Conservation (phyloP, 2,113 vertebrate genomes). For the Pungitius pungitius region DNA sequence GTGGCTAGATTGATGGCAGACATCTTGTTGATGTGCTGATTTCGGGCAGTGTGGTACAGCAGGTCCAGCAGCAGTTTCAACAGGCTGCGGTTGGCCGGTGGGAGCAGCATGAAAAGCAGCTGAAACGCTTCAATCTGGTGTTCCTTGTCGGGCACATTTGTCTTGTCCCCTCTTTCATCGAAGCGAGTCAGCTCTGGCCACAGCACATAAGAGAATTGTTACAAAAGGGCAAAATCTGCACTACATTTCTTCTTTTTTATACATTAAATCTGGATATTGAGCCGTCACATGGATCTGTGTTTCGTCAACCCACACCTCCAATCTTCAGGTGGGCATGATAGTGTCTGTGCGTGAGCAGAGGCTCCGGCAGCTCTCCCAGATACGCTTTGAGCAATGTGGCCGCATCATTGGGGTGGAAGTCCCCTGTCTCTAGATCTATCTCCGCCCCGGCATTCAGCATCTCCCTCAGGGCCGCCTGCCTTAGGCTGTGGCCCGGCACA, state of each 20-base stretch:
- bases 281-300: neutral
- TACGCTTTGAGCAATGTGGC: slow-evolving; percentile 94
- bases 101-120: slow-evolving; percentile 93
- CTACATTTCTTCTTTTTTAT: neutral
- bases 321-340: slow-evolving; percentile 93
- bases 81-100: slow-evolving; percentile 90
- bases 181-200: slow-evolving; percentile 82
- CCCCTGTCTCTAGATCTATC: slow-evolving; percentile 92
- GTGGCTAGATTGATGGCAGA: slow-evolving; percentile 95
- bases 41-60: slow-evolving; percentile 94
- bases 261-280: neutral
- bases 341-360: slow-evolving; percentile 92
- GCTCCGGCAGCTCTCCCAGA: slow-evolving; percentile 94
- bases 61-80: slow-evolving; percentile 93
- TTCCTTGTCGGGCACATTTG: slow-evolving; percentile 88
- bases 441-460: slow-evolving; percentile 90
- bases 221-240: neutral
- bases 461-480: slow-evolving; percentile 93
- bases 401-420: slow-evolving; percentile 95
- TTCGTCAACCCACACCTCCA: slow-evolving; percentile 52
- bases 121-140: slow-evolving; percentile 93
- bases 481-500: slow-evolving; percentile 94
- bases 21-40: slow-evolving; percentile 97
- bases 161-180: slow-evolving; percentile 93
- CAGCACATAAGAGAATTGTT: slow-evolving; percentile 1